Percentiles rank a stretch among this genome's conserved stretches.
phyloP scores from a whole-genome alignment of 2,888 invertebrate genomes.

The Achlya flavicornis region DNA sequence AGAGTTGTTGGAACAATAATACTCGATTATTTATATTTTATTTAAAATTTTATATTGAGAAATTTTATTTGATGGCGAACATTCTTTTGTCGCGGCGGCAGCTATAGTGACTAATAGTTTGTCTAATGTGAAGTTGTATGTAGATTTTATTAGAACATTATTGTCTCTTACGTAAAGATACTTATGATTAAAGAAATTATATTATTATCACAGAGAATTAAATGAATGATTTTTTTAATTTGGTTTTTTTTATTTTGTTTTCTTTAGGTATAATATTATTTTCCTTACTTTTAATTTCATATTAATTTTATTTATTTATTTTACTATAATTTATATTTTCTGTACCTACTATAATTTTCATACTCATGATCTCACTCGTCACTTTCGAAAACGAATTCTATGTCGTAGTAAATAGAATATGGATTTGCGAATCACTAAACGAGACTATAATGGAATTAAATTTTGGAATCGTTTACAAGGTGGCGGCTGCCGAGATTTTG shows the following conservation, averaged over 20 bases:
- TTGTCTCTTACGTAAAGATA: constrained; percentile 69
- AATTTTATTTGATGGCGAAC: constrained; percentile 61
- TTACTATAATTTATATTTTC: constrained; percentile 15
- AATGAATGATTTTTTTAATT: constrained; percentile 74
- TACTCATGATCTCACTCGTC: neutral
- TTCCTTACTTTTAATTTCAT: constrained; percentile 44
- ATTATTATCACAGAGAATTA: constrained; percentile 81
- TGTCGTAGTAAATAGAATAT: constrained; percentile 33
- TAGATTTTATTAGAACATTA: constrained; percentile 75
- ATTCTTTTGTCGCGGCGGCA: constrained; percentile 49
- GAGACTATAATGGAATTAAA: constrained; percentile 61
- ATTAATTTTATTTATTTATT: neutral
- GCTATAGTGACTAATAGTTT: constrained; percentile 58
- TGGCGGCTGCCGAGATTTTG: constrained; percentile 12
- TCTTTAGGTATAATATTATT: constrained; percentile 36
- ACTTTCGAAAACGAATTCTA: constrained; percentile 24
- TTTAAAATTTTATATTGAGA: constrained; percentile 73
- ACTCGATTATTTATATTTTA: constrained; percentile 83
- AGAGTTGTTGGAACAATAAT: constrained; percentile 79
- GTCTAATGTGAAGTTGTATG: constrained; percentile 70
- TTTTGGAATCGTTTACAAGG: constrained; percentile 51
- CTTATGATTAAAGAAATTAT: constrained; percentile 67
- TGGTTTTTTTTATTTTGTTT: constrained; percentile 50
- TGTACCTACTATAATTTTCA: neutral
- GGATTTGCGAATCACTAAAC: constrained; percentile 67